Base-by-base conservation (phyloP, 2,888 invertebrate genomes). In the Apotomis betuletana region DNA sequence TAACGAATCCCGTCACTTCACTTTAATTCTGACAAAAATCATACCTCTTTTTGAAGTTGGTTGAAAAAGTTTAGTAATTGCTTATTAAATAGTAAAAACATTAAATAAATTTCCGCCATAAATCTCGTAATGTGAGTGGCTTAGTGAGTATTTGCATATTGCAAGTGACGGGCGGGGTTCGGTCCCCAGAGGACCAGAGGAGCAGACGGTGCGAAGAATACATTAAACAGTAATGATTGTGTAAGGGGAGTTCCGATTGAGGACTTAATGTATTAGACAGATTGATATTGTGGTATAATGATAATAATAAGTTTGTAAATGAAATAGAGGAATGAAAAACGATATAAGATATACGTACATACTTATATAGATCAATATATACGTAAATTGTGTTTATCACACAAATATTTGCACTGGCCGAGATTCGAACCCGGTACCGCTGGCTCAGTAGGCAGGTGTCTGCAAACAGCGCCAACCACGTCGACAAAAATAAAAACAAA, bases 101-200 rank as follows among this genome's bases (percentile, higher is more conserved):
- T 69, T 64, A 69, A 60, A 63, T 59, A 27, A 41, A 60, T 57
- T 74, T 74, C 61, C 59, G 64, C 73, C 38, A 59, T 74, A 76
- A 77, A 78, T 78, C 27, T 27, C 78, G 85, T 83, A 87, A 85
- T 88, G 90, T 89, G 84, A 86, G 83, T 89, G 87, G 88, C 89
- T 89, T 88, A 89, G 89, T 71, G 46, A 75, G 85, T 80, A 87
- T 88, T 84, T 81, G 83, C 86, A 85, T 85, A 85, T 83, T 83
- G 83, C 78, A 78, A 80, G 79, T 83, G 83, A 83, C 82, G 79
- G 74, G 71, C 27, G 74, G 79, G 82, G 86, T 60, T 63, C 52
- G 85, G 87, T 83, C 77, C 75, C 75, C 70, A 69, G 75, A 27
- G 27, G 27, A 27, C 27, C 27, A 27, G 15, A 57, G 54, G 46